phyloP scores from a whole-genome alignment of 2,888 invertebrate species.

The Anoncus sp. region DNA sequence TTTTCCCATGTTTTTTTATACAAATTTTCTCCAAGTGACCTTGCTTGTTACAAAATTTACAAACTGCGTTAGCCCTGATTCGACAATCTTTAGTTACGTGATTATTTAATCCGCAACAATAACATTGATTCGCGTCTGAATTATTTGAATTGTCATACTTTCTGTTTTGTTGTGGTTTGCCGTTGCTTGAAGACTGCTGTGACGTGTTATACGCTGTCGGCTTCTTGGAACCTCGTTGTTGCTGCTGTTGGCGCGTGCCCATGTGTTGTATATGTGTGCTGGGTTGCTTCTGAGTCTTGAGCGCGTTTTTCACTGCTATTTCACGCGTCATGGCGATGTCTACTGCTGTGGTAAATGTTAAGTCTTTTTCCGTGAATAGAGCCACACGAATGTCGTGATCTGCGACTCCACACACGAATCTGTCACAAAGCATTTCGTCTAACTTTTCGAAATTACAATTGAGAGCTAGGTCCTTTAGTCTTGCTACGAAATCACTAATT shows the following conservation, averaged over 20 bases:
- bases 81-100: slow-evolving; percentile 31
- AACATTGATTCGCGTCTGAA: too few species aligned
- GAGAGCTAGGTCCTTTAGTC: slow-evolving; percentile 25
- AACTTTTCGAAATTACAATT: slow-evolving; percentile 32
- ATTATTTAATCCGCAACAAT: slow-evolving; percentile 23
- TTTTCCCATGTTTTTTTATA: slow-evolving; percentile 29
- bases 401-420: slow-evolving; percentile 28
- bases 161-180: background rate
- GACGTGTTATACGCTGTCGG: too few species aligned
- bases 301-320: too few species aligned
- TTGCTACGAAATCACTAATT: slow-evolving; percentile 24
- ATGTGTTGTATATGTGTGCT: too few species aligned
- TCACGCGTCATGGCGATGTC: too few species aligned
- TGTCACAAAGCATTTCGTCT: slow-evolving; percentile 31
- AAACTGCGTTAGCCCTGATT: slow-evolving; percentile 4
- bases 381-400: slow-evolving; percentile 39
- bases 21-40: slow-evolving; percentile 40
- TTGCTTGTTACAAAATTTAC: slow-evolving; percentile 35
- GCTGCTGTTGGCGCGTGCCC: too few species aligned
- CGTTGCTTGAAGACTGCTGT: too few species aligned
- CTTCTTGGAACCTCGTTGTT: too few species aligned
- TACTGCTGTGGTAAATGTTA: too few species aligned
- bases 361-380: too few species aligned
- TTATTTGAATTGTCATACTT: too few species aligned
- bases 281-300: too few species aligned